phyloP scores from a whole-genome alignment of 2,113 vertebrate genomes.

The Parus major region DNA sequence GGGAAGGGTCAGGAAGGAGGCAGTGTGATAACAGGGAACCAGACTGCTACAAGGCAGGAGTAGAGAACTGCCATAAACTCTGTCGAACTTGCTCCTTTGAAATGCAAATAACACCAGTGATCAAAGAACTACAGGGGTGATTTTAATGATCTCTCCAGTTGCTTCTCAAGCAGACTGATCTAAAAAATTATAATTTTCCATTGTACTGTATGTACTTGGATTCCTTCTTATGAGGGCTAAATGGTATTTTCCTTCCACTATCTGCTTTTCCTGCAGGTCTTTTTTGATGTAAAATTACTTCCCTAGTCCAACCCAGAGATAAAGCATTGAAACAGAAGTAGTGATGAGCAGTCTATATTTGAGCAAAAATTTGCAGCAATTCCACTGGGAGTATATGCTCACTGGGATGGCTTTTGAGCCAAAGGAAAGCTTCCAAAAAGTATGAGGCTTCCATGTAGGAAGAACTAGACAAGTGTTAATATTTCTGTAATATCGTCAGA shows the following conservation, averaged over 20 bases:
- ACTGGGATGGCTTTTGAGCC: neutral
- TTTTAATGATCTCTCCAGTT: neutral
- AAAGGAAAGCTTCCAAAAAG: neutral
- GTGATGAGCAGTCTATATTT: neutral
- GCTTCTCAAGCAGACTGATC: neutral
- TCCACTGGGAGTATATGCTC: neutral
- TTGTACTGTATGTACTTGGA: neutral
- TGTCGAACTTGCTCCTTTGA: neutral
- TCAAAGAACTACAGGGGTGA: neutral
- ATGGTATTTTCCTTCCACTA: neutral
- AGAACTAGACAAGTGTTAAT: neutral
- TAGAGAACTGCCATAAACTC: neutral
- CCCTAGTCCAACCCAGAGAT: neutral
- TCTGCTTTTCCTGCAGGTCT: neutral
- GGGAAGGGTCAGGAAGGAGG: neutral
- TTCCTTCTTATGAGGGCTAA: neutral
- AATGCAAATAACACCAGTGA: neutral
- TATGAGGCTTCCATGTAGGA: neutral
- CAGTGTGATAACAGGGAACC: neutral
- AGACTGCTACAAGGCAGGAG: neutral
- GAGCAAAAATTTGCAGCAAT: neutral
- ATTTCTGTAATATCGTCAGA: neutral
- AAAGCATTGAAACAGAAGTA: neutral
- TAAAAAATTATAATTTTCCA: neutral
- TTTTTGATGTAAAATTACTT: slow-evolving; percentile 21